Evolutionary conservation across 2,888 invertebrate species (phyloP).

Genomic region (Stratiomys singularior): DNA sequence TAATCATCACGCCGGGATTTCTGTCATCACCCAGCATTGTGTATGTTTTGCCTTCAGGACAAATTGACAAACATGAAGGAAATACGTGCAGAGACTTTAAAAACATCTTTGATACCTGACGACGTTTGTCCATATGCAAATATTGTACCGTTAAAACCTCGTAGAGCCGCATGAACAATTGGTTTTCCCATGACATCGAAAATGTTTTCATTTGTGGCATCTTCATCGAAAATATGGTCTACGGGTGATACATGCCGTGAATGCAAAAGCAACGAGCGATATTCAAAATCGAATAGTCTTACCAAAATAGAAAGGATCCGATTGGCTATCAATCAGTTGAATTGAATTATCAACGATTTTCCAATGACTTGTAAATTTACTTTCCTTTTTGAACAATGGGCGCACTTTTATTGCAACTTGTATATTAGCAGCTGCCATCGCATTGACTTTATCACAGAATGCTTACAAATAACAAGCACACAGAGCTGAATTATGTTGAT

Average conservation of each 20-base stretch:
- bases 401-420: constrained; percentile 81
- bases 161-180: constrained; percentile 76
- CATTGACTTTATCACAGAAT: neutral
- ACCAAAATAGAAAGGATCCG: constrained; percentile 67
- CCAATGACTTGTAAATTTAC: constrained; percentile 71
- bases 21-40: constrained; percentile 80
- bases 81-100: neutral
- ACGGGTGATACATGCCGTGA: constrained; percentile 57
- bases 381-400: constrained; percentile 72
- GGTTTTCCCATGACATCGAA: constrained; percentile 77
- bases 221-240: constrained; percentile 79
- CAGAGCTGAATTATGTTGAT: neutral
- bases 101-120: constrained; percentile 69
- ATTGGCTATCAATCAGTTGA: constrained; percentile 69
- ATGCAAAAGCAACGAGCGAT: no score
- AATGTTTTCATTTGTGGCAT: constrained; percentile 70
- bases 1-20: constrained; percentile 79
- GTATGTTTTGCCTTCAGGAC: constrained; percentile 78
- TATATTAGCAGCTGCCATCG: constrained; percentile 69
- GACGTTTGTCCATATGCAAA: constrained; percentile 94
- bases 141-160: constrained; percentile 86
- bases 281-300: constrained; percentile 50
- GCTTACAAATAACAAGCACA: neutral
- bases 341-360: constrained; percentile 71
- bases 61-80: neutral